These are phyloP conservation scores for Hoplostethus mediterraneus DNA, from an alignment of 2,797 vertebrate genomes.

Conservation along the genomic window DNA sequence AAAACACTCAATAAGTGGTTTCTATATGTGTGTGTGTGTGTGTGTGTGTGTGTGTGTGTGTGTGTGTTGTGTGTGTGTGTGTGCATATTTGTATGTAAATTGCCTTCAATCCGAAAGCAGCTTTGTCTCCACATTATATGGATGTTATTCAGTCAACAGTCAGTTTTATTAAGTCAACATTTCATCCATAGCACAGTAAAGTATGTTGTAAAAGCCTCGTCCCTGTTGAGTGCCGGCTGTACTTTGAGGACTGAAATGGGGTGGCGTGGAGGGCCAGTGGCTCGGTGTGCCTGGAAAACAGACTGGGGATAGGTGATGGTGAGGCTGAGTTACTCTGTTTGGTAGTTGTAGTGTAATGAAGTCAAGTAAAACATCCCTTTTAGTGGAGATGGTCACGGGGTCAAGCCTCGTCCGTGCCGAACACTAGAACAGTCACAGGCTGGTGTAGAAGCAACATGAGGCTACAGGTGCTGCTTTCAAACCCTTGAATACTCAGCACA, in stretches of 20 bases:
- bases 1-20: conserved; percentile 10
- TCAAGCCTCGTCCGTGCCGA: conserved; percentile 32
- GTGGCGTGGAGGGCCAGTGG: background rate
- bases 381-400: conserved; percentile 55
- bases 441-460: conserved; percentile 37
- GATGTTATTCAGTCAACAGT: background rate
- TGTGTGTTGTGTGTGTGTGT: conserved; percentile 23
- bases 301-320: background rate
- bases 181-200: background rate
- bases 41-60: conserved; percentile 7
- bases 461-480: conserved; percentile 49
- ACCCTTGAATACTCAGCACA: conserved; percentile 19
- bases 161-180: conserved; percentile 18
- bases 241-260: conserved; percentile 9
- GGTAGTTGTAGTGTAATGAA: conserved; percentile 31
- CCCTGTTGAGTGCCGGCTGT: conserved; percentile 7
- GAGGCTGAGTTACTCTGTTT: conserved; percentile 12
- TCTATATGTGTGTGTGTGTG: conserved; percentile 18
- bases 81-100: conserved; percentile 31
- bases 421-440: conserved; percentile 64
- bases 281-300: background rate
- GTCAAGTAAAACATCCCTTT: conserved; percentile 54
- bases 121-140: background rate
- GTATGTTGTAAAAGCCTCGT: conserved; percentile 6
- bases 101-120: background rate